A percentile compares a stretch with the other conserved stretches of the same genome.
These are phyloP conservation scores for Tenthredo mesomela DNA, from an alignment of 2,888 invertebrate genomes.

Conservation along the genomic window DNA sequence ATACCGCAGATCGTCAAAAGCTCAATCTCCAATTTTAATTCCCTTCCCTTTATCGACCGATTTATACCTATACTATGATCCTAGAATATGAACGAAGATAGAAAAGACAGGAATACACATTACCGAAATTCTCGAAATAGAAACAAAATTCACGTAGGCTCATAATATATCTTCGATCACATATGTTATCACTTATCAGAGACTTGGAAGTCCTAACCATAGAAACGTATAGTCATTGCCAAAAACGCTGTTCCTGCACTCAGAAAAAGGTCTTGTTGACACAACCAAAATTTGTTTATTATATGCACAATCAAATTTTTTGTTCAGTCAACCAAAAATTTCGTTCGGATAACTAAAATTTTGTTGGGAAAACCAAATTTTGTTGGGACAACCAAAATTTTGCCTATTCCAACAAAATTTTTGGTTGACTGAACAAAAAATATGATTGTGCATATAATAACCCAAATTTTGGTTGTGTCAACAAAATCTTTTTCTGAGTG, in stretches of 20 bases:
- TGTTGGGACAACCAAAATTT: too few relatives aligned
- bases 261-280: too few relatives aligned
- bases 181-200: neutral
- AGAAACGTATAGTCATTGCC: neutral
- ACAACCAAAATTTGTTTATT: too few relatives aligned
- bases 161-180: neutral
- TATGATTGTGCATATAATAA: too few relatives aligned
- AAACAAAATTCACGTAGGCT: neutral
- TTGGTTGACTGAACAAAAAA: too few relatives aligned
- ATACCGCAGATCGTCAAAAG: conserved; percentile 1
- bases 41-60: neutral
- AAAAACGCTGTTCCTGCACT: neutral
- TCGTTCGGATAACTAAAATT: too few relatives aligned
- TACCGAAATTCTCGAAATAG: neutral
- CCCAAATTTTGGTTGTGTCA: too few relatives aligned
- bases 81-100: neutral
- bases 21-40: conserved; percentile 30
- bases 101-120: neutral
- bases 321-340: too few relatives aligned
- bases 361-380: too few relatives aligned
- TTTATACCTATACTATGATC: neutral
- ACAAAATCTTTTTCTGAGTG: too few relatives aligned
- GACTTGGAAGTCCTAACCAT: neutral
- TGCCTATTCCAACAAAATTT: too few relatives aligned
- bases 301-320: too few relatives aligned